phyloP scores from a whole-genome alignment of 2,888 invertebrate genomes.

The Cryptophagus acutangulus region DNA sequence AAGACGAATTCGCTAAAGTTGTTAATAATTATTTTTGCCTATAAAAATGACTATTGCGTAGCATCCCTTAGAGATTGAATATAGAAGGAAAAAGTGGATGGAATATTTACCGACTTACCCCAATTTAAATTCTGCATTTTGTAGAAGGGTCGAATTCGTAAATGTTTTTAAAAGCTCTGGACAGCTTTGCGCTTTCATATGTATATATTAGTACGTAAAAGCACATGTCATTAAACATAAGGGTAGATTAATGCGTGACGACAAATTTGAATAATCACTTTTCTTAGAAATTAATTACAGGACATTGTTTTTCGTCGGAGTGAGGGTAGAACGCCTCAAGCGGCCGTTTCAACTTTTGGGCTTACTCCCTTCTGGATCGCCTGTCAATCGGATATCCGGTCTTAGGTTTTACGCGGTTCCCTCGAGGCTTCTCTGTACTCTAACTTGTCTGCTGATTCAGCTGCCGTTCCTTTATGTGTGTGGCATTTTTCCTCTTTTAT shows the following conservation, averaged over 20 bases:
- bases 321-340: too few species aligned
- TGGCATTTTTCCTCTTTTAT: too few species aligned
- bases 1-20: too few species aligned
- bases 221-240: too few species aligned
- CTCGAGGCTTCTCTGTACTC: conserved; percentile 29
- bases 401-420: conserved; percentile 35
- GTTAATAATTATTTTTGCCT: too few species aligned
- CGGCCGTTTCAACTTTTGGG: background rate
- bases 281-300: too few species aligned
- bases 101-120: conserved; percentile 7
- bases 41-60: too few species aligned
- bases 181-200: background rate
- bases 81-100: conserved; percentile 9
- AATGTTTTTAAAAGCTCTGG: conserved; percentile 1
- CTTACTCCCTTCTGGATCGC: conserved; percentile 7
- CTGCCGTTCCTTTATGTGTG: conserved; percentile 20
- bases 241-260: conserved; percentile 9
- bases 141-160: conserved; percentile 13
- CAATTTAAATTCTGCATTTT: conserved; percentile 20
- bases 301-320: too few species aligned
- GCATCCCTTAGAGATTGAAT: too few species aligned
- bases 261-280: too few species aligned
- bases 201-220: too few species aligned
- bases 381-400: conserved; percentile 40
- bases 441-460: conserved; percentile 30